phyloP scores from a whole-genome alignment of 2,797 vertebrate species.

The Coregonus ussuriensis region DNA sequence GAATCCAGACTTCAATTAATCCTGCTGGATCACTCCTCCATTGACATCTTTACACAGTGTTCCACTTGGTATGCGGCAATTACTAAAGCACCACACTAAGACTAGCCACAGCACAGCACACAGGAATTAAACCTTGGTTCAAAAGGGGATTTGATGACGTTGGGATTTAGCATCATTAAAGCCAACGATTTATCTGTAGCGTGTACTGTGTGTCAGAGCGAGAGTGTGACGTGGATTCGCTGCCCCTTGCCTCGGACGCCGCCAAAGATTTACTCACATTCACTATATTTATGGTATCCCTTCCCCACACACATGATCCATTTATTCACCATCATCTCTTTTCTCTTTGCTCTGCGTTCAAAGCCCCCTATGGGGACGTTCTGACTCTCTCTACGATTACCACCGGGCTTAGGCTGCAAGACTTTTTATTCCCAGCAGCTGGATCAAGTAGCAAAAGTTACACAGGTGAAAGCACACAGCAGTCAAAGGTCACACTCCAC shows the following conservation, averaged over 20 bases:
- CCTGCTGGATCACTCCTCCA: background rate
- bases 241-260: too few relatives aligned
- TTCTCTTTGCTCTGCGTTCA: background rate
- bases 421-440: constrained; percentile 71
- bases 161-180: constrained; percentile 53
- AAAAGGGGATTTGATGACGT: constrained; percentile 62
- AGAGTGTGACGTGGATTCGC: background rate
- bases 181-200: constrained; percentile 44
- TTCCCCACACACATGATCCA: background rate
- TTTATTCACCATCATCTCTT: background rate
- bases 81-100: background rate
- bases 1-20: background rate
- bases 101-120: constrained; percentile 38
- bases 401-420: constrained; percentile 64
- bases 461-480: constrained; percentile 38
- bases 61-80: background rate
- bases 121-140: constrained; percentile 49
- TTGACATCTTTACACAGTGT: background rate
- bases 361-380: constrained; percentile 55
- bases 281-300: background rate
- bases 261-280: constrained; percentile 23
- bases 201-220: background rate
- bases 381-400: constrained; percentile 74
- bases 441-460: constrained; percentile 68
- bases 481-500: constrained; percentile 33